Evolutionary conservation across 2,113 vertebrate species (phyloP).

Genomic region (Lichenostomus cassidix): DNA sequence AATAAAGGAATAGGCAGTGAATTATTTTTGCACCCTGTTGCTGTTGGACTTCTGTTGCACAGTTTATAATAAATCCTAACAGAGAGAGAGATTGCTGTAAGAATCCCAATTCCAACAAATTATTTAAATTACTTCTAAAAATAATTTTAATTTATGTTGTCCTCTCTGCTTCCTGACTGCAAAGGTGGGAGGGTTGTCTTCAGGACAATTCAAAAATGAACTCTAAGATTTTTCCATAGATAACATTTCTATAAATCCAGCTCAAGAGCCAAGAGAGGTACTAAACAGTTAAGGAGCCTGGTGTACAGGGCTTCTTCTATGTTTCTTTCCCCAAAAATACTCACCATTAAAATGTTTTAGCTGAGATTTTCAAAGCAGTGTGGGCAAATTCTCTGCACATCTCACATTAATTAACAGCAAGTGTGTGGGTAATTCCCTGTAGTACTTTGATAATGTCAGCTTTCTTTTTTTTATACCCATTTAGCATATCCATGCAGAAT

Average conservation of each 20-base stretch:
- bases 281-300: neutral
- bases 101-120: neutral
- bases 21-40: neutral
- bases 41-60: neutral
- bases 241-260: neutral
- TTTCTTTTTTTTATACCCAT: neutral
- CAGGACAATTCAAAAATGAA: neutral
- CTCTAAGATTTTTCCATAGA: neutral
- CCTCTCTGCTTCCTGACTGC: neutral
- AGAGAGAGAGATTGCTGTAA: neutral
- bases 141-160: neutral
- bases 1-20: neutral
- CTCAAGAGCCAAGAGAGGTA: neutral
- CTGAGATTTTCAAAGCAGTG: slow-evolving; percentile 39
- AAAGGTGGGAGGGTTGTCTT: neutral
- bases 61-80: neutral
- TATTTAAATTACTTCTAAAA: neutral
- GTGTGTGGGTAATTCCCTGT: slow-evolving; percentile 48
- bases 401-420: slow-evolving; percentile 66
- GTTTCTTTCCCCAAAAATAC: slow-evolving; percentile 9
- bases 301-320: neutral
- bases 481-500: neutral
- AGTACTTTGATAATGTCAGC: slow-evolving; percentile 60
- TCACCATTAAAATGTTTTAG: slow-evolving; percentile 30
- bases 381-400: slow-evolving; percentile 57